Percentiles rank a stretch among this genome's conserved stretches.
These are phyloP conservation scores for Eulithis testata DNA, from an alignment of 2,888 invertebrate genomes.

Conservation along the genomic window DNA sequence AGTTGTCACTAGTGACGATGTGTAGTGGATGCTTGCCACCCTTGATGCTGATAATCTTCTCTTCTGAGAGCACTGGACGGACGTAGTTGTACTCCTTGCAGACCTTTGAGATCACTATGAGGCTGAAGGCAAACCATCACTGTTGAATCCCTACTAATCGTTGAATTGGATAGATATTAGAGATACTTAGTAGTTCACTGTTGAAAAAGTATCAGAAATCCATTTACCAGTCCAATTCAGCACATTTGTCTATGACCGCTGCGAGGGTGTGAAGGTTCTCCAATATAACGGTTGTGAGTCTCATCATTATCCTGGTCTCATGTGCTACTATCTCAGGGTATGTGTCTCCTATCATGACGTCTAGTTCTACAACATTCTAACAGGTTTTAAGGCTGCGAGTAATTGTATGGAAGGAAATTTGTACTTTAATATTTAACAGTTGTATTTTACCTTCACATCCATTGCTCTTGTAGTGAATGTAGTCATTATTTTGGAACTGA, in stretches of 20 bases:
- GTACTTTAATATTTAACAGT: background rate
- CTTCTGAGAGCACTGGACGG: constrained; percentile 85
- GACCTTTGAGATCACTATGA: constrained; percentile 87
- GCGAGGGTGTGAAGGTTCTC: constrained; percentile 84
- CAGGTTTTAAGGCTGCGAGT: background rate
- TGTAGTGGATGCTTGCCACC: constrained; percentile 92
- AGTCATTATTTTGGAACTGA: constrained; percentile 87
- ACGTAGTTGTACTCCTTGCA: constrained; percentile 87
- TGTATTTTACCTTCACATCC: constrained; percentile 83
- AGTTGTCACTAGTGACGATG: constrained; percentile 86
- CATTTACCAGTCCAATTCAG: constrained; percentile 65
- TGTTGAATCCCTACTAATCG: too few relatives aligned
- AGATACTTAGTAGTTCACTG: too few relatives aligned
- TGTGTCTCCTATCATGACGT: constrained; percentile 90
- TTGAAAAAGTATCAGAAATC: background rate
- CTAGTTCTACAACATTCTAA: constrained; percentile 84
- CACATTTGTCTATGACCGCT: constrained; percentile 84
- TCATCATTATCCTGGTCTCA: constrained; percentile 91
- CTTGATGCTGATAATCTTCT: constrained; percentile 84
- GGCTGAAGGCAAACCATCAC: constrained; percentile 64
- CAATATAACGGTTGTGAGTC: constrained; percentile 86
- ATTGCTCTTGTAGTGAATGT: constrained; percentile 89
- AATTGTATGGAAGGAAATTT: background rate
- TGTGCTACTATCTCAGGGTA: constrained; percentile 91
- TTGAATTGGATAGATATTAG: too few relatives aligned